These are phyloP conservation scores for Macroramphosus scolopax DNA, from an alignment of 2,797 vertebrate genomes.

Conservation along the genomic window DNA sequence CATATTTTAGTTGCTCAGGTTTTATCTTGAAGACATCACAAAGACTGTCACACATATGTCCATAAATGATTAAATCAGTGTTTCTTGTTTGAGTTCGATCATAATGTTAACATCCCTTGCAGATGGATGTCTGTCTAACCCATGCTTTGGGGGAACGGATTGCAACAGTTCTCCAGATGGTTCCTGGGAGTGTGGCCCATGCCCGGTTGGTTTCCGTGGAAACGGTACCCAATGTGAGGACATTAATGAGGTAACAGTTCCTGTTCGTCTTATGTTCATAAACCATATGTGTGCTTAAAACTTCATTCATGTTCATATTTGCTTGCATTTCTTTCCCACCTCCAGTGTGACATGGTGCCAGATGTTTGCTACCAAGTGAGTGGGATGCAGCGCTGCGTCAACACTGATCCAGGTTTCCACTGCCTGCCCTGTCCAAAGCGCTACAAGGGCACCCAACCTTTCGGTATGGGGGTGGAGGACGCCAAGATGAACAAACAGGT, in stretches of 20 bases:
- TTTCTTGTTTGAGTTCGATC: too few relatives aligned
- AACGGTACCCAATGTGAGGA: constrained; percentile 93
- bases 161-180: constrained; percentile 93
- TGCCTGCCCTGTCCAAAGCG: constrained; percentile 93
- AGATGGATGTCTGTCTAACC: constrained; percentile 97
- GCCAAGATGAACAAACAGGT: constrained; percentile 92
- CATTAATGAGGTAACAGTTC: constrained; percentile 88
- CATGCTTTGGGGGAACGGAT: constrained; percentile 91
- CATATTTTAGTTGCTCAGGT: too few relatives aligned
- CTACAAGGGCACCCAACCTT: constrained; percentile 94
- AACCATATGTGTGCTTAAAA: constrained; percentile 2
- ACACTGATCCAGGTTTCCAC: constrained; percentile 94
- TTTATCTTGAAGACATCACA: too few relatives aligned
- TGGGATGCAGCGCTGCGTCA: constrained; percentile 86
- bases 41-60: too few relatives aligned
- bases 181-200: constrained; percentile 95
- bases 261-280: constrained; percentile 15
- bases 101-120: constrained; percentile 28
- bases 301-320: constrained; percentile 6
- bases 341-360: constrained; percentile 89
- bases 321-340: constrained; percentile 15
- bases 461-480: constrained; percentile 87
- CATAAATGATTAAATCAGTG: too few relatives aligned
- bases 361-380: constrained; percentile 89
- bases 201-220: constrained; percentile 90